These are phyloP conservation scores for Ostrea denselamellosa DNA, from an alignment of 1,140 invertebrate species.

Conservation along the genomic window DNA sequence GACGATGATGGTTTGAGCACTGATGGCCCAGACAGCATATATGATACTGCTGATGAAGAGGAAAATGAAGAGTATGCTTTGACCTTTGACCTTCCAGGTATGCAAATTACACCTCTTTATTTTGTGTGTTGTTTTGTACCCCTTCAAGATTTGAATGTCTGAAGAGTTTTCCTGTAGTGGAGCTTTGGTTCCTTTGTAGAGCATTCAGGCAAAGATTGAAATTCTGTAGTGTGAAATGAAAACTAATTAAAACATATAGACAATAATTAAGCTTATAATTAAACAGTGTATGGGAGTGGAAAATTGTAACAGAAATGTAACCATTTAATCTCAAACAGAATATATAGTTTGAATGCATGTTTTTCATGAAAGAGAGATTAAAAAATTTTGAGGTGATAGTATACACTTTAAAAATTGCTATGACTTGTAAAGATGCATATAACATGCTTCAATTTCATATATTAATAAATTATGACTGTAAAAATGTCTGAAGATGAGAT, in stretches of 20 bases:
- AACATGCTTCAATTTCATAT: neutral
- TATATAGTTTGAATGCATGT: neutral
- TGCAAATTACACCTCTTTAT: neutral
- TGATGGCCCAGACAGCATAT: constrained; percentile 55
- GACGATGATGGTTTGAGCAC: constrained; percentile 55
- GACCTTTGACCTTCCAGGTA: constrained; percentile 59
- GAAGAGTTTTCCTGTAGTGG: neutral
- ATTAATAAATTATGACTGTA: neutral
- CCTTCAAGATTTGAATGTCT: neutral
- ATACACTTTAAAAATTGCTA: neutral
- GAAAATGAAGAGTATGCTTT: constrained; percentile 52
- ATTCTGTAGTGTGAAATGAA: neutral
- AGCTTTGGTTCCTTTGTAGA: neutral
- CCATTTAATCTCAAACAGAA: neutral
- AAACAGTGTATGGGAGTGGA: neutral
- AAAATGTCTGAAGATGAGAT: neutral
- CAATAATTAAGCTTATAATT: neutral
- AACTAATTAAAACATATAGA: neutral
- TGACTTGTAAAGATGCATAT: neutral
- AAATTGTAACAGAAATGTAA: neutral
- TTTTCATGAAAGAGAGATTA: neutral
- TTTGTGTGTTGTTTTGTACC: constrained; percentile 1
- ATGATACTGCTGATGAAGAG: constrained; percentile 58
- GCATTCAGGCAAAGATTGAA: neutral
- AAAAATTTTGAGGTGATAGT: neutral